Percentiles rank a stretch among this genome's conserved stretches.
These are phyloP conservation scores for Aramus guarauna DNA, from an alignment of 2,113 vertebrate genomes.

Conservation along the genomic window DNA sequence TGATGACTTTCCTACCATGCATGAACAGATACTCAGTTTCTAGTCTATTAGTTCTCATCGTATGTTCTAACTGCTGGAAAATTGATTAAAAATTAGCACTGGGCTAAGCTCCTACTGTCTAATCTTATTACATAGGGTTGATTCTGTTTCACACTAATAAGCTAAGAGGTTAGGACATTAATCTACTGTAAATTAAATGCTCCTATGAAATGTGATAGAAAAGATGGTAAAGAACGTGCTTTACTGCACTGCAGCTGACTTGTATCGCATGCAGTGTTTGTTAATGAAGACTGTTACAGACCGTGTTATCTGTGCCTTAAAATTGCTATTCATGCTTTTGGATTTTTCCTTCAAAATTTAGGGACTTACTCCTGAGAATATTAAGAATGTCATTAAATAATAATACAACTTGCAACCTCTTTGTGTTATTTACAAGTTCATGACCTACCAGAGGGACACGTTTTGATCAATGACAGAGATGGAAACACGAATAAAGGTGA, in stretches of 20 bases:
- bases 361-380: background rate
- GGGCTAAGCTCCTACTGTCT: constrained; percentile 53
- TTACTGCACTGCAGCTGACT: background rate
- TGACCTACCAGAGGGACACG: background rate
- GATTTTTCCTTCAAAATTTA: background rate
- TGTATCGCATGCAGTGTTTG: background rate
- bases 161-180: constrained; percentile 62
- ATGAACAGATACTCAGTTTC: background rate
- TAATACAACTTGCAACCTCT: background rate
- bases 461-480: background rate
- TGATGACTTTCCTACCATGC: background rate
- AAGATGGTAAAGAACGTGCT: background rate
- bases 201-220: constrained; percentile 29
- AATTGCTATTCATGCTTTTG: background rate
- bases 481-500: background rate
- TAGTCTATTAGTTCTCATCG: background rate
- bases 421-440: background rate
- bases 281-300: background rate
- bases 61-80: background rate
- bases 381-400: background rate
- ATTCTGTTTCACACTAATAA: constrained; percentile 63
- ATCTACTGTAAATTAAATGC: constrained; percentile 47
- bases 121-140: constrained; percentile 56
- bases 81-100: constrained; percentile 20
- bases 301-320: background rate